Conservation (phyloP, 53 echinoderm and acorn worm genomes). For the Apostichopus leukothele region DNA sequence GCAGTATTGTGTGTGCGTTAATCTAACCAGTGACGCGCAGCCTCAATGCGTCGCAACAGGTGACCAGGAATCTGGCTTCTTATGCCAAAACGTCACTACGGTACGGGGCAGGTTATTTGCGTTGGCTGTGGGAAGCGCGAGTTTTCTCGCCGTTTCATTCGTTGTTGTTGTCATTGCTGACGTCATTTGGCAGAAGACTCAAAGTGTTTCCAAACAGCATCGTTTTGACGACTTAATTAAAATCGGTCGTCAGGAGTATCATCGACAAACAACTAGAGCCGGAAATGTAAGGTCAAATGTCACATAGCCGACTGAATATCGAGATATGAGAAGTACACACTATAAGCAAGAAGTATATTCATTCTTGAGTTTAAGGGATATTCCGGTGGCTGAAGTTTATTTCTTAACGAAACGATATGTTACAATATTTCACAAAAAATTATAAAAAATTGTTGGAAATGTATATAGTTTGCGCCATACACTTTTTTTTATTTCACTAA, state of each 20-base stretch:
- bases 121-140: neutral
- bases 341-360: no score
- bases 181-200: constrained; percentile 3
- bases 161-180: neutral
- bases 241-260: constrained; percentile 20
- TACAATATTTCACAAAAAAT: no score
- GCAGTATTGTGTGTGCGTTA: neutral
- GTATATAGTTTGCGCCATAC: no score
- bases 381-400: no score
- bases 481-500: no score
- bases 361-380: no score
- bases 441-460: no score
- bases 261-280: neutral
- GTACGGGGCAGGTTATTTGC: neutral
- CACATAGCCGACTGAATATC: neutral
- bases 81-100: neutral
- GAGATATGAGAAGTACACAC: no score
- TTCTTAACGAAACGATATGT: no score
- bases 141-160: constrained; percentile 5
- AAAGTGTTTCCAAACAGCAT: neutral
- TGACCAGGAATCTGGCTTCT: neutral
- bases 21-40: neutral
- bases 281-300: neutral
- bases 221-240: neutral
- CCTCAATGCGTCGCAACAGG: neutral